Evolutionary conservation across 1,140 invertebrate species (phyloP), one percentile per base, ranked within the genome.

Genomic region (Drosophila subobscura): DNA sequence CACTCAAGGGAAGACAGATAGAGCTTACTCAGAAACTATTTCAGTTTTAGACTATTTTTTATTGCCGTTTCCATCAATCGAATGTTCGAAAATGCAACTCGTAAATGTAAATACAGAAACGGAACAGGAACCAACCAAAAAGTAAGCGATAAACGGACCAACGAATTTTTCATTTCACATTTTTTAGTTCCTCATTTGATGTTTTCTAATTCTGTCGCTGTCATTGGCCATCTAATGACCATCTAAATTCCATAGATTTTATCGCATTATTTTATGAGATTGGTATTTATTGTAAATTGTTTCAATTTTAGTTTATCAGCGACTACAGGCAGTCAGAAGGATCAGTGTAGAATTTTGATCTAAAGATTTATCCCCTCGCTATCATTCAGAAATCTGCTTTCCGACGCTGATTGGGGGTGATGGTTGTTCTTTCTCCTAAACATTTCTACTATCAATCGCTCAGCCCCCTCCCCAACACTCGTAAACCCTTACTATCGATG

Each of bases 191-290:
- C 5, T 10, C 8, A 46, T 3, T 10, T 7, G 27, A 54, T 61
- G 29, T 45, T 12, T 37, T 37, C 33, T 37, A 37, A 37, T 37
- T 37, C 4, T 37, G 10, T 37, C 33, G 33, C 10, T 29, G 40
- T 55, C 37, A 20, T 7, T 37, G 40, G n/a, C 10, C 3, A 41
- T 51, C 12, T 20, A 25, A 68, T 47, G 51, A 68, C 57, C 56
- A 55, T 57, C 25, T 25, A 50, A 78, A 81, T 81, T 80, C 60
- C 77, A 80, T 77, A 83, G 57, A 68, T 77, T 81, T 53, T 45
- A 46, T 47, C 22, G 58, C 59, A 58, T 51, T 44, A 67, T 12
- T 37, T 37, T 12, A 37, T 46, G 54, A 55, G 41, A 67, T 55
- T 20, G 27, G 27, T 4, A 47, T 33, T 12, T 37, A 55, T 67